Percentiles rank a stretch among this genome's conserved stretches.
phyloP scores from a whole-genome alignment of 2,113 vertebrate genomes.

The Melierax canorus region DNA sequence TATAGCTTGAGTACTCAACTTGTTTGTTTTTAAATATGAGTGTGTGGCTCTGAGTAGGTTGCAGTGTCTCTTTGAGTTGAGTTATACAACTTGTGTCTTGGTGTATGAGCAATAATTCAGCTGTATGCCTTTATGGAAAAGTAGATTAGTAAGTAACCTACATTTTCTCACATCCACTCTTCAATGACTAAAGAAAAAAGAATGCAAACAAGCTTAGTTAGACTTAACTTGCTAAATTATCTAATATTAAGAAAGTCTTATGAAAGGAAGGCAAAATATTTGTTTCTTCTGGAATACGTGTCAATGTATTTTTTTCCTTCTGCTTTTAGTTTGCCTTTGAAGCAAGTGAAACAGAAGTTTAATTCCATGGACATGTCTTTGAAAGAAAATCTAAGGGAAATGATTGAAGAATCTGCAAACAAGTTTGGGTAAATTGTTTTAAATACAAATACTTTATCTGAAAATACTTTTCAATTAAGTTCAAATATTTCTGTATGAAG shows the following conservation, averaged over 20 bases:
- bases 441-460: not conserved
- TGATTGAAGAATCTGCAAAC: conserved; percentile 94
- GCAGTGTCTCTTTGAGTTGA: not conserved
- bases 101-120: not conserved
- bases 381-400: conserved; percentile 93
- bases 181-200: not conserved
- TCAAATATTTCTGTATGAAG: not conserved
- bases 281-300: not conserved
- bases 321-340: conserved; percentile 85
- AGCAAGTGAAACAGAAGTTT: conserved; percentile 95
- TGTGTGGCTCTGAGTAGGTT: not conserved
- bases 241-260: not conserved
- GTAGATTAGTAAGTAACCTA: not conserved
- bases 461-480: not conserved
- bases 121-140: not conserved
- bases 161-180: not conserved
- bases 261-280: not conserved
- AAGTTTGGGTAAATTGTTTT: conserved; percentile 87
- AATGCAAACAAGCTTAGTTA: not conserved
- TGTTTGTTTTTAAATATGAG: not conserved
- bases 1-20: not conserved
- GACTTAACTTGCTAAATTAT: not conserved
- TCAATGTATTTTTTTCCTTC: not conserved
- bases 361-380: conserved; percentile 92
- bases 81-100: not conserved